Evolutionary conservation across 2,797 vertebrate genomes (phyloP).

Genomic region (Intellagama lesueurii): DNA sequence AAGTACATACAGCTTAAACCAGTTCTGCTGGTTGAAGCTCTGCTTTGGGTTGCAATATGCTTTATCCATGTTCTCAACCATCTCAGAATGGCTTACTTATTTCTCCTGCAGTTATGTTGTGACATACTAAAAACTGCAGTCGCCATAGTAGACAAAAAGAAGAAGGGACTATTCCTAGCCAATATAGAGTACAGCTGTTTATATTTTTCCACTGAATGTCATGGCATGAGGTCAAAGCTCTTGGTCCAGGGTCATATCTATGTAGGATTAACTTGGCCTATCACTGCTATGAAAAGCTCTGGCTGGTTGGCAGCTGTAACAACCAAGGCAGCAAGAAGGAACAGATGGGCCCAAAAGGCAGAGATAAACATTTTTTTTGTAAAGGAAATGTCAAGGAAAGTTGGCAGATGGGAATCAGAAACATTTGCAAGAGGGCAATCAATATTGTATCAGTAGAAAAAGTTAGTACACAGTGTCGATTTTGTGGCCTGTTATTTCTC

Average conservation of each 20-base stretch:
- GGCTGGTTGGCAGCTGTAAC: slow-evolving; percentile 11
- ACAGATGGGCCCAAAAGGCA: slow-evolving; percentile 7
- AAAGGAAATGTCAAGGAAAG: slow-evolving; percentile 15
- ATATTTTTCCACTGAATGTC: rapidly evolving
- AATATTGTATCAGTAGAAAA: background rate
- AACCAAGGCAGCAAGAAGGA: background rate
- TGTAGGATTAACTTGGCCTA: background rate
- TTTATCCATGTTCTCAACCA: slow-evolving; percentile 20
- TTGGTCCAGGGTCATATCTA: background rate
- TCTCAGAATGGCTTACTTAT: background rate
- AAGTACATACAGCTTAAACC: background rate
- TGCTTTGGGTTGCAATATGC: background rate
- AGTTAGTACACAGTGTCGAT: background rate
- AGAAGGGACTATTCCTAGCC: rapidly evolving
- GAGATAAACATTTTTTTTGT: slow-evolving; percentile 17
- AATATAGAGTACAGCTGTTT: background rate
- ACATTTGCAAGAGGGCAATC: slow-evolving; percentile 3
- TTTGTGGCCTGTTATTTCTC: no score
- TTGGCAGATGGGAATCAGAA: slow-evolving; percentile 6
- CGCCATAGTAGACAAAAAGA: background rate
- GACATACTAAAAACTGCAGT: slow-evolving; percentile 4
- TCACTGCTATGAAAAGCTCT: background rate
- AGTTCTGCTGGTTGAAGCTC: background rate
- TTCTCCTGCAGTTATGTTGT: background rate
- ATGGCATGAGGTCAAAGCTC: slow-evolving; percentile 11